phyloP scores from a whole-genome alignment of 2,888 invertebrate species.

The Leptopilina myrica region DNA sequence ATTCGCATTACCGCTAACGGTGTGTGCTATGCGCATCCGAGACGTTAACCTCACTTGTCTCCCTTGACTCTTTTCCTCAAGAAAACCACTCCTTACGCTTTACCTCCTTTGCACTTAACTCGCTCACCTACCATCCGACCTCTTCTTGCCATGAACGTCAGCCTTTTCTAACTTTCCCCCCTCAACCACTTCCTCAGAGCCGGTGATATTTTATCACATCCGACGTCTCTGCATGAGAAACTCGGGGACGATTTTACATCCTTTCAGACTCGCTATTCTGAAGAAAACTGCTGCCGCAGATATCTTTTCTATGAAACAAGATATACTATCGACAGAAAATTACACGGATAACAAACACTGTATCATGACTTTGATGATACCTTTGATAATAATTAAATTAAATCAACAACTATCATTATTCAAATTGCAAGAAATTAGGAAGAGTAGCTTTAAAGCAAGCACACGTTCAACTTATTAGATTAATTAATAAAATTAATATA shows the following conservation, averaged over 20 bases:
- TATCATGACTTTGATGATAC: not conserved
- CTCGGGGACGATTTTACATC: constrained; percentile 36
- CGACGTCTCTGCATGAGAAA: constrained; percentile 34
- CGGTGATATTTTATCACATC: constrained; percentile 38
- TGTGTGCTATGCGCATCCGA: constrained; percentile 34
- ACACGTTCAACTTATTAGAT: not conserved
- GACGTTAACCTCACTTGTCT: constrained; percentile 22
- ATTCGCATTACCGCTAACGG: constrained; percentile 4
- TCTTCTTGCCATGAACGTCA: constrained; percentile 31
- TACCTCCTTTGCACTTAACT: constrained; percentile 41
- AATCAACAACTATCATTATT: too few relatives aligned
- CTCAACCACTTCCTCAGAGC: constrained; percentile 13
- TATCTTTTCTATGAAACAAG: constrained; percentile 32
- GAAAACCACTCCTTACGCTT: constrained; percentile 30
- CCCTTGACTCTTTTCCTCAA: constrained; percentile 30
- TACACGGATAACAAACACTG: not conserved
- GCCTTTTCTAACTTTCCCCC: constrained; percentile 6
- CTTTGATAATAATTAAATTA: not conserved
- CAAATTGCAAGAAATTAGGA: too few relatives aligned
- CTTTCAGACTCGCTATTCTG: constrained; percentile 19
- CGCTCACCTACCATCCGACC: constrained; percentile 37
- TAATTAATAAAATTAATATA: not conserved
- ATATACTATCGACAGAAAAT: constrained; percentile 3
- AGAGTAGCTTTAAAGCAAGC: too few relatives aligned
- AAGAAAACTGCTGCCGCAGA: constrained; percentile 24